A percentile compares a stretch with the other conserved stretches of the same genome.
Evolutionary conservation across 2,113 vertebrate species (phyloP).

Genomic region (Antennarius striatus): DNA sequence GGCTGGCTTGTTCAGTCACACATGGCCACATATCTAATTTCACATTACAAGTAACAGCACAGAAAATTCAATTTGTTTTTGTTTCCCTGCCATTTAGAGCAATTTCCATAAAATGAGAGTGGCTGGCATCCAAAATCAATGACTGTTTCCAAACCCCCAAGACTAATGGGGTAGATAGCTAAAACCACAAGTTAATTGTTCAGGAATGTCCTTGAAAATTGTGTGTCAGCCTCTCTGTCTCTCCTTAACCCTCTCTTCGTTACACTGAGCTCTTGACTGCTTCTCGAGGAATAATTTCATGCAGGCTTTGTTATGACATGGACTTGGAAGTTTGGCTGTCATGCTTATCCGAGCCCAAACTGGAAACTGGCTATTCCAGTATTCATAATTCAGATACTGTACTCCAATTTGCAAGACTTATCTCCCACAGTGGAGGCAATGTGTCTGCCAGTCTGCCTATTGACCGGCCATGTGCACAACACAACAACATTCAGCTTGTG

Average conservation of each 20-base stretch:
- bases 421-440: conserved; percentile 2
- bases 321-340: conserved; percentile 50
- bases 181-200: conserved; percentile 76
- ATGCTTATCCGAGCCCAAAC: conserved; percentile 42
- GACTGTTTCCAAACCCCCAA: conserved; percentile 65
- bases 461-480: background rate
- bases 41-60: conserved; percentile 75
- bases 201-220: conserved; percentile 74
- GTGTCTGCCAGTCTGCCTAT: background rate
- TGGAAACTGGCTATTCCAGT: conserved; percentile 19
- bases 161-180: conserved; percentile 74
- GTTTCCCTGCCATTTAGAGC: conserved; percentile 75
- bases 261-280: conserved; percentile 45
- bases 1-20: conserved; percentile 63
- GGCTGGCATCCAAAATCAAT: conserved; percentile 79
- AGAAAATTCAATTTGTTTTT: conserved; percentile 76
- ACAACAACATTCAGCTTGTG: background rate
- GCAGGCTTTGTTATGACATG: conserved; percentile 50
- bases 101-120: conserved; percentile 80
- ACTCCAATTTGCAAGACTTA: conserved; percentile 9
- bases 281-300: conserved; percentile 52
- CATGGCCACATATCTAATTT: conserved; percentile 75
- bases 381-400: conserved; percentile 38
- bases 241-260: conserved; percentile 37
- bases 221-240: conserved; percentile 45